These are phyloP conservation scores for Silurus asotus DNA, from an alignment of 2,113 vertebrate species.

Conservation along the genomic window DNA sequence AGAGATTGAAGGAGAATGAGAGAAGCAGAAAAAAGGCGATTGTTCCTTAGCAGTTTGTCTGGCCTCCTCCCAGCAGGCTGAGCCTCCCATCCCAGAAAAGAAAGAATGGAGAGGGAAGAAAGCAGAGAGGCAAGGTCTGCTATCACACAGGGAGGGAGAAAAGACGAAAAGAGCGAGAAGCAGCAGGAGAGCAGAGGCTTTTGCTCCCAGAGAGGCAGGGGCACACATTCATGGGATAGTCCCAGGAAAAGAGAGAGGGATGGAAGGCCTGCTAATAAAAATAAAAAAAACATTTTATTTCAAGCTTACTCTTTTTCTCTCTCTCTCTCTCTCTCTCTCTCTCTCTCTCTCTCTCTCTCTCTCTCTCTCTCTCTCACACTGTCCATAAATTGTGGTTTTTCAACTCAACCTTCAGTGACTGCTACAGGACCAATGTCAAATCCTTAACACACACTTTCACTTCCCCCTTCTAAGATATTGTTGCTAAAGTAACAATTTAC, in stretches of 20 bases:
- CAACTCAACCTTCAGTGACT: neutral
- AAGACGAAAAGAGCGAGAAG: slow-evolving; percentile 39
- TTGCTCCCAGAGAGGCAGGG: slow-evolving; percentile 15
- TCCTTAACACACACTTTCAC: neutral
- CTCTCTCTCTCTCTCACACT: slow-evolving; percentile 13
- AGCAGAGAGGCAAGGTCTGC: slow-evolving; percentile 28
- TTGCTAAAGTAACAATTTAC: neutral
- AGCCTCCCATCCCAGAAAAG: slow-evolving; percentile 42
- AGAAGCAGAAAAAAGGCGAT: slow-evolving; percentile 46
- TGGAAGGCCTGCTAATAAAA: neutral
- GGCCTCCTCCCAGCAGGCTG: slow-evolving; percentile 47
- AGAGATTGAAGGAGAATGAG: slow-evolving; percentile 10
- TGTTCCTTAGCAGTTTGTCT: slow-evolving; percentile 47
- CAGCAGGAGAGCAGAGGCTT: slow-evolving; percentile 39
- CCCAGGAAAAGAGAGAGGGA: neutral
- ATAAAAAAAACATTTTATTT: neutral
- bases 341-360: neutral
- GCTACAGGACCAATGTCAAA: neutral
- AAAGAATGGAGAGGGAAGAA: slow-evolving; percentile 45
- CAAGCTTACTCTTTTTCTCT: neutral
- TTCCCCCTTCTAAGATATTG: neutral
- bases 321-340: neutral
- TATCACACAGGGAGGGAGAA: slow-evolving; percentile 39
- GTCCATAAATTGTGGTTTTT: neutral
- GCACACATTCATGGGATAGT: slow-evolving; percentile 15